A percentile compares a stretch with the other conserved stretches of the same genome.
These are phyloP conservation scores for Otus sunia DNA, from an alignment of 2,113 vertebrate genomes.

Conservation along the genomic window DNA sequence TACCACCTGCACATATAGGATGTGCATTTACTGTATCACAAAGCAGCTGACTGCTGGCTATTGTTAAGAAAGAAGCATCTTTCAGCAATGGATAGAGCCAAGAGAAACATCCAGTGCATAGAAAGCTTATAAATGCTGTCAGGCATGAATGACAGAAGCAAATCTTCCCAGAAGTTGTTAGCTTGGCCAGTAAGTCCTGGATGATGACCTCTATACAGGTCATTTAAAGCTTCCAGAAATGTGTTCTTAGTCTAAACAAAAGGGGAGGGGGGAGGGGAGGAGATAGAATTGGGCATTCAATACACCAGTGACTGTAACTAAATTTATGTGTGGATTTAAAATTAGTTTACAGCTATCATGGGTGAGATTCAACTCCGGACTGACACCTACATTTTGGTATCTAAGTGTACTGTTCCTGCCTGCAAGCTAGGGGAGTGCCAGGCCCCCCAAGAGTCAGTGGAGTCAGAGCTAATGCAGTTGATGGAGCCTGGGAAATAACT, in stretches of 20 bases:
- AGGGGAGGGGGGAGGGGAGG: not conserved
- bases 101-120: not conserved
- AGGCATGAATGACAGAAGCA: not conserved
- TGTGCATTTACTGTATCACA: not conserved
- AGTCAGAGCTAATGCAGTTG: fast-evolving
- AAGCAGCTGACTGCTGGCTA: not conserved
- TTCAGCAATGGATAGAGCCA: not conserved
- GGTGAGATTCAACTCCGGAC: not conserved
- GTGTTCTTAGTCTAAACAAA: not conserved
- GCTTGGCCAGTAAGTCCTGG: not conserved
- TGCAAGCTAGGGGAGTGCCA: fast-evolving
- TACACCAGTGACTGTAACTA: not conserved
- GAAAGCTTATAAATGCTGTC: not conserved
- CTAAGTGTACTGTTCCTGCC: not conserved
- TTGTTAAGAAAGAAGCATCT: not conserved
- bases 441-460: fast-evolving
- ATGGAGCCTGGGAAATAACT: not conserved
- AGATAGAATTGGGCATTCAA: fast-evolving
- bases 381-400: not conserved
- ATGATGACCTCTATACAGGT: not conserved
- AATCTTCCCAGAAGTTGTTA: not conserved
- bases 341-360: not conserved
- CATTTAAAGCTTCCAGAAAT: not conserved
- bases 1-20: fast-evolving
- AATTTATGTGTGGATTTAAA: not conserved